Percentiles rank a stretch among this genome's conserved stretches.
These are phyloP conservation scores for Musca domestica DNA, from an alignment of 1,140 invertebrate species.

Conservation along the genomic window DNA sequence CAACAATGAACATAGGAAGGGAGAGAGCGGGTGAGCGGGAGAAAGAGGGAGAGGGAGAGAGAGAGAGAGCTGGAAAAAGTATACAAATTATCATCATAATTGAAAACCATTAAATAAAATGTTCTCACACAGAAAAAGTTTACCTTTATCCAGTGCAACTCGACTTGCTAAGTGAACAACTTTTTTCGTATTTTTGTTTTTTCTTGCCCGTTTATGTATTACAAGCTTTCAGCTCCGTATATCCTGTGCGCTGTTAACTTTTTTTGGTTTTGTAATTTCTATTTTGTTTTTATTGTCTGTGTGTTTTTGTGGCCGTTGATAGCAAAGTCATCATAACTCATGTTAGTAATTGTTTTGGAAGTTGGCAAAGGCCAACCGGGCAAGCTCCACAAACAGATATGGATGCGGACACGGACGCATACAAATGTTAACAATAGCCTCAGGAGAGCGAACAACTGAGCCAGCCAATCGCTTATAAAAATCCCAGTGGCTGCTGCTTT, in stretches of 20 bases:
- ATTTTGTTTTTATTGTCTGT: background rate
- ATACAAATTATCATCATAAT: slow-evolving; percentile 15
- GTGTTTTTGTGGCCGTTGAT: background rate
- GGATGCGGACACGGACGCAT: no score
- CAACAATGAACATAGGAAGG: no score
- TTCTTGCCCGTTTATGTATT: no score
- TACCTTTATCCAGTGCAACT: slow-evolving; percentile 5
- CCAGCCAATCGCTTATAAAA: no score
- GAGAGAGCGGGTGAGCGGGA: background rate
- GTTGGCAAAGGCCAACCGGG: background rate
- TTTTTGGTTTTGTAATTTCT: background rate
- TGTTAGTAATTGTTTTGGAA: slow-evolving; percentile 10
- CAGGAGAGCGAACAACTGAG: background rate
- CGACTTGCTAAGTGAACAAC: slow-evolving; percentile 13
- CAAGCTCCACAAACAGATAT: no score
- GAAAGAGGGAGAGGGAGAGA: no score
- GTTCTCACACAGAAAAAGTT: slow-evolving; percentile 14
- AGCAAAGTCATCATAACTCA: slow-evolving; percentile 11
- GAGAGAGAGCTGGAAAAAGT: background rate
- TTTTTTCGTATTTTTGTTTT: background rate
- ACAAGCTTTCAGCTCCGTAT: no score
- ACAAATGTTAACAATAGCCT: background rate
- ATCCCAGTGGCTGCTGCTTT: no score
- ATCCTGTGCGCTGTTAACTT: no score
- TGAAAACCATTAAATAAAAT: slow-evolving; percentile 16